phyloP scores from a whole-genome alignment of 2,113 vertebrate species.

The Verasper variegatus region DNA sequence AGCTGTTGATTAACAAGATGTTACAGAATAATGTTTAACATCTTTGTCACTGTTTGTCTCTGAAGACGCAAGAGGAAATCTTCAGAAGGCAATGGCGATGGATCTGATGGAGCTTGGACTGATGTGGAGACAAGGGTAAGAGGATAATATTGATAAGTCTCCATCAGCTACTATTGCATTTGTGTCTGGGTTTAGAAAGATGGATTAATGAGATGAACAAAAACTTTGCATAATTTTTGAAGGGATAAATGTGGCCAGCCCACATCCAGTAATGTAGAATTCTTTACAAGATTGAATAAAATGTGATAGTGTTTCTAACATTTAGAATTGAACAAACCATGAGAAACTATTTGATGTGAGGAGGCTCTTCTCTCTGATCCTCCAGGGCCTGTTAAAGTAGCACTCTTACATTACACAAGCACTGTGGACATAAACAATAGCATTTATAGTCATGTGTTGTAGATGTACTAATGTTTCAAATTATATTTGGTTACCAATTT shows the following conservation, averaged over 20 bases:
- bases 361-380: neutral
- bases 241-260: too few relatives aligned
- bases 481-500: neutral
- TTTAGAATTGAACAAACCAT: too few relatives aligned
- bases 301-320: too few relatives aligned
- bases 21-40: neutral
- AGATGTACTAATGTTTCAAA: neutral
- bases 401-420: too few relatives aligned
- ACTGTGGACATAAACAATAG: neutral
- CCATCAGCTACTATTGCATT: too few relatives aligned
- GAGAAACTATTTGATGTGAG: neutral
- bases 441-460: neutral
- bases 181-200: too few relatives aligned
- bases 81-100: slow-evolving; percentile 75
- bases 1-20: neutral
- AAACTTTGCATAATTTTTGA: too few relatives aligned
- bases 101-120: slow-evolving; percentile 86
- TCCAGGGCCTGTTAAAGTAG: too few relatives aligned
- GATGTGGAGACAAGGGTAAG: slow-evolving; percentile 94
- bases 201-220: too few relatives aligned
- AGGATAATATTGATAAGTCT: neutral
- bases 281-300: too few relatives aligned
- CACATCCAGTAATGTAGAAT: too few relatives aligned
- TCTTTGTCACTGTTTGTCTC: neutral
- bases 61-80: slow-evolving; percentile 90